A percentile compares a stretch with the other conserved stretches of the same genome.
Evolutionary conservation across 2,797 vertebrate genomes (phyloP).

Genomic region (Monodelphis domestica): DNA sequence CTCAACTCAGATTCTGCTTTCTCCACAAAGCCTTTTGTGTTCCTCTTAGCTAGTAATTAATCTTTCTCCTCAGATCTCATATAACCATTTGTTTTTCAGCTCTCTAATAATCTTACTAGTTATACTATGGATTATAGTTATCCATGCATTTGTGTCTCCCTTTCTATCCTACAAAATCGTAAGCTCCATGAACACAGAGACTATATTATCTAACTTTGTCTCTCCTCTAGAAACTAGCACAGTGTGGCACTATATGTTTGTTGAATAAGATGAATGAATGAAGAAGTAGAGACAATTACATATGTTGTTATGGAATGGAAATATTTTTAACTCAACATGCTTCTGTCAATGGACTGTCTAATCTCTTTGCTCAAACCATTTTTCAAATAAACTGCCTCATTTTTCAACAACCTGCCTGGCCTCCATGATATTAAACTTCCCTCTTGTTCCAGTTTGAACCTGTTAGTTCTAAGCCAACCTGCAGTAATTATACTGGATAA

Average conservation of each 20-base stretch:
- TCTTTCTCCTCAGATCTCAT: neutral
- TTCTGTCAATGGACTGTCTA: neutral
- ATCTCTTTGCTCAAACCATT: slow-evolving; percentile 2
- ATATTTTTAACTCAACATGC: slow-evolving; percentile 17
- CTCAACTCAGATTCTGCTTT: neutral
- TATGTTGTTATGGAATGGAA: slow-evolving; percentile 1
- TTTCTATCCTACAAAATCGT: neutral
- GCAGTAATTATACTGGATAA: neutral
- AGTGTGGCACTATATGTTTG: neutral
- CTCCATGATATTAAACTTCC: slow-evolving; percentile 12
- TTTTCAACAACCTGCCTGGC: neutral
- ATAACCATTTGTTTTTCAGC: neutral
- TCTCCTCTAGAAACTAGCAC: neutral
- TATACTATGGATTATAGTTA: neutral
- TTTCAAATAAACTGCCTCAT: slow-evolving; percentile 14
- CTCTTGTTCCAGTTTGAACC: slow-evolving; percentile 1
- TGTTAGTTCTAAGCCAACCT: neutral
- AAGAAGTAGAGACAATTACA: neutral
- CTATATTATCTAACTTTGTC: neutral
- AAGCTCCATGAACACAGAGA: neutral
- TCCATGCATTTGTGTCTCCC: neutral
- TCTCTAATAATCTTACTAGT: neutral
- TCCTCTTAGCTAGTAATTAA: neutral
- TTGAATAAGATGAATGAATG: neutral
- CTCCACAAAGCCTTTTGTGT: neutral